phyloP scores from a whole-genome alignment of 2,113 vertebrate genomes.

The Australoheros scitulus region DNA sequence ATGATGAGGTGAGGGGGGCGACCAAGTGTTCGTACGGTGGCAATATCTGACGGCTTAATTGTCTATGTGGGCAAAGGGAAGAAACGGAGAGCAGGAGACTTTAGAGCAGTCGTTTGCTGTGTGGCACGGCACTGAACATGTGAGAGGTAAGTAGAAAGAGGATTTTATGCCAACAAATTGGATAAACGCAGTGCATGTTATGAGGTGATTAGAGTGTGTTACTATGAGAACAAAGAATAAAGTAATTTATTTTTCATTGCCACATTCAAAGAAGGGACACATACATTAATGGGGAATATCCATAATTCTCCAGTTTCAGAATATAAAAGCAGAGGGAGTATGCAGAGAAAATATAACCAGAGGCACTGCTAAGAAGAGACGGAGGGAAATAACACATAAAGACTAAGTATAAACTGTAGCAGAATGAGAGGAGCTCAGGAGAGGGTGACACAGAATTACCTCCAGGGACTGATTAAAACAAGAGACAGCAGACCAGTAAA shows the following conservation, averaged over 20 bases:
- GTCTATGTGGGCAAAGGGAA: conserved; percentile 79
- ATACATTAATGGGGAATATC: not conserved
- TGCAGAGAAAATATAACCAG: not conserved
- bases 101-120: not conserved
- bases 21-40: conserved; percentile 91
- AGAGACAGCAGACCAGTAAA: conserved; percentile 27
- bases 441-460: conserved; percentile 1
- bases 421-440: conserved; percentile 15
- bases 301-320: not conserved
- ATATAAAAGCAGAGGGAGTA: not conserved
- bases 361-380: not conserved
- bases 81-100: not conserved
- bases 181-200: not conserved
- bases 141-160: not conserved
- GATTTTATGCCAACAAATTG: not conserved
- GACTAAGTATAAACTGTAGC: not conserved
- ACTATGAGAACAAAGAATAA: not conserved
- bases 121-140: not conserved
- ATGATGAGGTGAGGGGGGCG: conserved; percentile 96
- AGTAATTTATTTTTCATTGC: not conserved
- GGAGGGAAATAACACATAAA: not conserved
- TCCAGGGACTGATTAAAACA: conserved; percentile 52
- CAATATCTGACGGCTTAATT: conserved; percentile 94
- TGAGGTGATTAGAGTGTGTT: not conserved
- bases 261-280: not conserved